Percentiles rank a stretch among this genome's conserved stretches.
Conservation (phyloP, 1,140 invertebrate species). For the Drosophila varians region DNA sequence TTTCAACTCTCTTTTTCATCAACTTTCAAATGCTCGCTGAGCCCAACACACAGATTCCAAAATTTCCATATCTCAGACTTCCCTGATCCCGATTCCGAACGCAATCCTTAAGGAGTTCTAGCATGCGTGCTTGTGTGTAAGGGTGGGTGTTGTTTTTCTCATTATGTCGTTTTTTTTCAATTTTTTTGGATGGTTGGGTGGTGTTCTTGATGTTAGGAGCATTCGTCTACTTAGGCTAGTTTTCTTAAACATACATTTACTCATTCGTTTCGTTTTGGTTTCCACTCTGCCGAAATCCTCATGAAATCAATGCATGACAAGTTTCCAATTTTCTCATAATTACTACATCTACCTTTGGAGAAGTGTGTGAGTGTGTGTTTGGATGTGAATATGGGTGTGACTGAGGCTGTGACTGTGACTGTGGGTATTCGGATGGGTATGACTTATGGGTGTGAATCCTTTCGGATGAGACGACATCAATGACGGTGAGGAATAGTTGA, state of each 20-base stretch:
- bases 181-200: slow-evolving; percentile 4
- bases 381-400: slow-evolving; percentile 31
- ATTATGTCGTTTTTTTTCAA: background rate
- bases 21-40: slow-evolving; percentile 56
- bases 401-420: too few relatives aligned
- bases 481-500: slow-evolving; percentile 53
- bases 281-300: slow-evolving; percentile 39
- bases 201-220: slow-evolving; percentile 55
- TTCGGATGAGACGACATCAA: slow-evolving; percentile 44
- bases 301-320: slow-evolving; percentile 69
- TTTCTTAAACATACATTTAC: slow-evolving; percentile 72
- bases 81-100: slow-evolving; percentile 20
- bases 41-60: slow-evolving; percentile 34
- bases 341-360: slow-evolving; percentile 81
- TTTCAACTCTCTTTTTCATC: background rate
- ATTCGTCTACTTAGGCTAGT: slow-evolving; percentile 79
- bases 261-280: slow-evolving; percentile 51
- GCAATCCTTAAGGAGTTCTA: slow-evolving; percentile 31
- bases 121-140: slow-evolving; percentile 18
- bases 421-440: slow-evolving; percentile 15
- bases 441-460: slow-evolving; percentile 31
- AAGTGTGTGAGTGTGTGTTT: slow-evolving; percentile 37
- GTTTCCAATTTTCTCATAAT: slow-evolving; percentile 54
- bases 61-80: slow-evolving; percentile 35
- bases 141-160: slow-evolving; percentile 17